Percentiles rank a stretch among this genome's conserved stretches.
Conservation (phyloP, 2,797 vertebrate genomes). For the Harpagifer antarcticus region DNA sequence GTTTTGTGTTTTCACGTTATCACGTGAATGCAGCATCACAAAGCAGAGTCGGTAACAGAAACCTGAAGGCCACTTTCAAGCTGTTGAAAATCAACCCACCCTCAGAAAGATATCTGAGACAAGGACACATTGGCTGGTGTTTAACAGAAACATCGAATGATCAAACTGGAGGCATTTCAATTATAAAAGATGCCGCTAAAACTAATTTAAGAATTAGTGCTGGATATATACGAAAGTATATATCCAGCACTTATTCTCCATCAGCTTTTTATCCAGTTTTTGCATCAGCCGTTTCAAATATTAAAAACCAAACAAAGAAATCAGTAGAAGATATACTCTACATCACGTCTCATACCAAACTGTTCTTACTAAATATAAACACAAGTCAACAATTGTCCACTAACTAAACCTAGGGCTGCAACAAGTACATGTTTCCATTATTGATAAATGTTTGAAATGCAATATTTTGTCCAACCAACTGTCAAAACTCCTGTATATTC, state of each 20-base stretch:
- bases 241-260: too few relatives aligned
- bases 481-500: neutral
- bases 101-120: neutral
- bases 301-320: neutral
- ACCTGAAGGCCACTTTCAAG: neutral
- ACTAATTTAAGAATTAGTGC: too few relatives aligned
- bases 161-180: slow-evolving; percentile 4
- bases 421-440: neutral
- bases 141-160: neutral
- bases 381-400: too few relatives aligned
- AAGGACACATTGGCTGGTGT: neutral
- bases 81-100: neutral
- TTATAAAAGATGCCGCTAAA: neutral
- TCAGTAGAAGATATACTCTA: neutral
- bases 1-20: slow-evolving; percentile 27
- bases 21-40: slow-evolving; percentile 43
- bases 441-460: neutral
- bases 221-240: too few relatives aligned
- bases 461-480: neutral
- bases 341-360: neutral
- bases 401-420: neutral
- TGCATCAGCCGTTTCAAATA: neutral
- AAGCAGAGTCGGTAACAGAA: slow-evolving; percentile 13
- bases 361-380: neutral
- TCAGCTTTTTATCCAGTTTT: too few relatives aligned